Percentiles rank a stretch among this genome's conserved stretches.
Conservation (phyloP, 92 coral and sea anemone species). For the Parazoanthus swiftii region DNA sequence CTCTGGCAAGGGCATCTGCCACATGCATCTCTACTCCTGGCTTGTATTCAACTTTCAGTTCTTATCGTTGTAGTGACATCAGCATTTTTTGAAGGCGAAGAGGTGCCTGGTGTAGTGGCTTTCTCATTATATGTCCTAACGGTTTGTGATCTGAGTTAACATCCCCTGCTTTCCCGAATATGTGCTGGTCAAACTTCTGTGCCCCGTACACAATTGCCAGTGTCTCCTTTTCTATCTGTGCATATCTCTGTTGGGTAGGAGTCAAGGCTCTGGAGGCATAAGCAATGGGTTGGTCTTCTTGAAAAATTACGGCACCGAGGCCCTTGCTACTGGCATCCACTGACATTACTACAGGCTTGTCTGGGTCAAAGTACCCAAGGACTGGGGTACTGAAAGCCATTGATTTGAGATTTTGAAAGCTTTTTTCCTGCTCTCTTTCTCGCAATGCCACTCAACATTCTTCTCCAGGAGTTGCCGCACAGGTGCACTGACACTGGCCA, state of each 20-base stretch:
- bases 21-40: conserved; percentile 17
- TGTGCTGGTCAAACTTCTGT: background rate
- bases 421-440: too few relatives aligned
- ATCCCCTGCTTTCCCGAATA: background rate
- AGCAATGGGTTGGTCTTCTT: conserved; percentile 28
- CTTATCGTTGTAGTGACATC: conserved; percentile 12
- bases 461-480: conserved; percentile 6
- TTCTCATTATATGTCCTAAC: conserved; percentile 12
- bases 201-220: conserved; percentile 1
- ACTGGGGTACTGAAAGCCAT: too few relatives aligned
- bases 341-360: too few relatives aligned
- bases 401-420: too few relatives aligned
- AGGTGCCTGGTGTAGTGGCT: conserved; percentile 47
- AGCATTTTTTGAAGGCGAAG: conserved; percentile 37
- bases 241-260: background rate
- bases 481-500: conserved; percentile 5
- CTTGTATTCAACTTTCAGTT: too few relatives aligned
- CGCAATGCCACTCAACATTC: conserved; percentile 6
- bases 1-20: conserved; percentile 4
- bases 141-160: conserved; percentile 19
- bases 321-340: too few relatives aligned
- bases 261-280: conserved; percentile 11
- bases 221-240: background rate
- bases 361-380: too few relatives aligned
- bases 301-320: background rate